A percentile compares a stretch with the other conserved stretches of the same genome.
phyloP scores from a whole-genome alignment of 1,140 invertebrate species.

The Apis dorsata region DNA sequence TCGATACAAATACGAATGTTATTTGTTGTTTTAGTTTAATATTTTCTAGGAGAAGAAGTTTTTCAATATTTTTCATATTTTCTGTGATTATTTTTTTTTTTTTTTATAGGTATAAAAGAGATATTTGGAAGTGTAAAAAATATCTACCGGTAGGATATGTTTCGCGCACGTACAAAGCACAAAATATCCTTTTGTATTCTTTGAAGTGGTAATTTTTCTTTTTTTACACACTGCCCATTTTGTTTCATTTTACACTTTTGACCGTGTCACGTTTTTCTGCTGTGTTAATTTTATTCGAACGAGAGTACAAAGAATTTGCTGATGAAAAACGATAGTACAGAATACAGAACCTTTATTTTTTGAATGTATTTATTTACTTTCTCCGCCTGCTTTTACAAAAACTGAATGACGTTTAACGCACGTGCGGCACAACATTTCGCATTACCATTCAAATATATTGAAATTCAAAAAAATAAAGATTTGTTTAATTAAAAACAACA shows the following conservation, averaged over 20 bases:
- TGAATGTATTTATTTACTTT: slow-evolving; percentile 2
- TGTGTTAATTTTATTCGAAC: slow-evolving; percentile 5
- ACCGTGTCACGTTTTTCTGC: neutral
- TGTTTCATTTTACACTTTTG: neutral
- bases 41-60: too few relatives aligned
- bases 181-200: neutral
- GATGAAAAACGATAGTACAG: neutral
- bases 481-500: neutral
- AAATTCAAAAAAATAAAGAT: neutral
- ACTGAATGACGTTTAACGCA: neutral
- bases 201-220: neutral
- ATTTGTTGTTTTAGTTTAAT: too few relatives aligned
- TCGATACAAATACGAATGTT: too few relatives aligned
- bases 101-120: too few relatives aligned
- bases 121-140: neutral
- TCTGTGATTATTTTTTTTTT: too few relatives aligned
- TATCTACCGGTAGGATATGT: neutral
- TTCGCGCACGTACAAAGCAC: neutral
- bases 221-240: neutral
- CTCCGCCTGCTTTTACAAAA: neutral
- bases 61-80: too few relatives aligned
- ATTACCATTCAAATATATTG: too few relatives aligned
- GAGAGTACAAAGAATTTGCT: neutral
- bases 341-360: neutral
- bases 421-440: neutral